Evolutionary conservation across 1,140 invertebrate species (phyloP).

Genomic region (Listronotus oregonensis): DNA sequence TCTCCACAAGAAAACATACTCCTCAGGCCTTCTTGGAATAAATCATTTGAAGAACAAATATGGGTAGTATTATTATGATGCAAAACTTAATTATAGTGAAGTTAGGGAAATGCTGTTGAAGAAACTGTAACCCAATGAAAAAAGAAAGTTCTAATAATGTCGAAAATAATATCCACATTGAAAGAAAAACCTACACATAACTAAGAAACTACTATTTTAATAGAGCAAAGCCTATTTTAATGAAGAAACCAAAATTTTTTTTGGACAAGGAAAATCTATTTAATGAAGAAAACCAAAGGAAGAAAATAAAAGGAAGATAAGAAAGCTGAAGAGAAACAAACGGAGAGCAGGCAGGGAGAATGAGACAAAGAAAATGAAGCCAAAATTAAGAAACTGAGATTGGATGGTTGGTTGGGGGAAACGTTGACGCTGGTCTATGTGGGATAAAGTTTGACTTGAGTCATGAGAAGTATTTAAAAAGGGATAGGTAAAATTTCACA

Average conservation of each 20-base stretch:
- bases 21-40: no score
- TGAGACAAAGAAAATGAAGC: slow-evolving; percentile 32
- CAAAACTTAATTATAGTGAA: no score
- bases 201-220: no score
- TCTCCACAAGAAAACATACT: neutral
- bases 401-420: slow-evolving; percentile 68
- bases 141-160: no score
- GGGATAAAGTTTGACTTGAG: slow-evolving; percentile 68
- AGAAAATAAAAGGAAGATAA: neutral
- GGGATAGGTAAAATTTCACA: slow-evolving; percentile 74
- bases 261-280: slow-evolving; percentile 16
- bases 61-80: no score
- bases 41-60: no score
- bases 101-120: no score
- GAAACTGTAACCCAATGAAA: no score
- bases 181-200: no score
- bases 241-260: neutral
- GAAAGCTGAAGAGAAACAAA: neutral
- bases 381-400: slow-evolving; percentile 48
- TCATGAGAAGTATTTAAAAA: slow-evolving; percentile 75
- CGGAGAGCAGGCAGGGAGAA: slow-evolving; percentile 28
- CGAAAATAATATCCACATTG: no score
- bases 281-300: slow-evolving; percentile 18
- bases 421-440: slow-evolving; percentile 79
- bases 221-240: neutral